A percentile compares a stretch with the other conserved stretches of the same genome.
Conservation (phyloP, 2,113 vertebrate species). For the Myiozetetes cayanensis region DNA sequence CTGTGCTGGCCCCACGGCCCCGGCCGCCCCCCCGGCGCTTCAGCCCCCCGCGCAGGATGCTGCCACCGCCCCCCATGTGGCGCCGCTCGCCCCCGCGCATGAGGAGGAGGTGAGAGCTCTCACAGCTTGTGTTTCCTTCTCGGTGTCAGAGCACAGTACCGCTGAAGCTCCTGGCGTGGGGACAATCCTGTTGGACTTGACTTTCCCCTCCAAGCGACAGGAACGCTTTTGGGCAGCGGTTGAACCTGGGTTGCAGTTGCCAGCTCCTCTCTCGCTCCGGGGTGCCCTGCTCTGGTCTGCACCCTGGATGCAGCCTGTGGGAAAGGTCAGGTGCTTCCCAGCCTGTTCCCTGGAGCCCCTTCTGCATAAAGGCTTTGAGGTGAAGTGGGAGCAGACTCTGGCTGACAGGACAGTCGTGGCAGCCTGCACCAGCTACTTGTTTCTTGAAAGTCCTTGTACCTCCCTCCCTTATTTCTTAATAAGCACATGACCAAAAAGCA, state of each 20-base stretch:
- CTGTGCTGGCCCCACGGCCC: conserved; percentile 86
- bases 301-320: accelerated
- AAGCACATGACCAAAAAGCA: neutral
- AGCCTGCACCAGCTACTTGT: neutral
- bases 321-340: neutral
- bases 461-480: neutral
- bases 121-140: neutral
- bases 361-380: neutral
- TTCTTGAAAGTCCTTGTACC: neutral
- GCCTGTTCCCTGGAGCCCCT: neutral
- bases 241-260: neutral
- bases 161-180: accelerated
- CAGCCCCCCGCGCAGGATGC: conserved; percentile 89
- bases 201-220: neutral
- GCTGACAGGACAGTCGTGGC: neutral
- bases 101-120: conserved; percentile 84
- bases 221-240: neutral
- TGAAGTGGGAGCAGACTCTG: neutral
- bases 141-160: accelerated
- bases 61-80: conserved; percentile 93
- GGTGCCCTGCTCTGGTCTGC: neutral
- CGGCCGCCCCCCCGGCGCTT: conserved; percentile 84
- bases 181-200: neutral
- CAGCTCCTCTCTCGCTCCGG: neutral
- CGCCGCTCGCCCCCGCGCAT: conserved; percentile 91